Conservation (phyloP, 2,888 invertebrate species). For the Sarcophaga variegata region DNA sequence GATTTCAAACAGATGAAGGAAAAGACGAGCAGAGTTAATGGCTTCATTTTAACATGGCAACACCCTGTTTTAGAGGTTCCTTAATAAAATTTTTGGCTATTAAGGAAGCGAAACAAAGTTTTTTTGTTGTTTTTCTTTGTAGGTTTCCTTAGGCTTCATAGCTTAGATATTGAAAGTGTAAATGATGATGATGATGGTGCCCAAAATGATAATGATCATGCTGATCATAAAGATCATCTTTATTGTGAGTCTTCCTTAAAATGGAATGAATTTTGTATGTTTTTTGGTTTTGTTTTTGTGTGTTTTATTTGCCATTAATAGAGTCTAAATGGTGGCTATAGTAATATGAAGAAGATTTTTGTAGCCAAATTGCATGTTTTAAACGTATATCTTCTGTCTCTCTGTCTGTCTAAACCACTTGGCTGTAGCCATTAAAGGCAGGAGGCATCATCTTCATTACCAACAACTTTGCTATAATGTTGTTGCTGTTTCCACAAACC, state of each 20-base stretch:
- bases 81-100: constrained; percentile 15
- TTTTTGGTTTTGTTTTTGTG: neutral
- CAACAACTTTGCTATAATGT: constrained; percentile 21
- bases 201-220: constrained; percentile 23
- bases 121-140: no score
- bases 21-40: constrained; percentile 73
- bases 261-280: neutral
- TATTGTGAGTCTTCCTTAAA: neutral
- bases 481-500: constrained; percentile 3
- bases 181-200: constrained; percentile 11
- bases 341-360: constrained; percentile 71
- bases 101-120: neutral
- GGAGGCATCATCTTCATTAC: constrained; percentile 1
- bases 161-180: constrained; percentile 38
- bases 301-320: neutral
- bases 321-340: neutral
- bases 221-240: constrained; percentile 32
- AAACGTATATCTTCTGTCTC: constrained; percentile 49
- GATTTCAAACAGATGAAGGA: neutral
- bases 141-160: constrained; percentile 6
- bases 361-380: constrained; percentile 79
- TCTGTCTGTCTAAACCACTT: constrained; percentile 36
- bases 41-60: constrained; percentile 76
- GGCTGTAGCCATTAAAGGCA: constrained; percentile 20
- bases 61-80: constrained; percentile 52